Evolutionary conservation across 1,140 invertebrate species (phyloP).

Genomic region (Plutomurus gul): DNA sequence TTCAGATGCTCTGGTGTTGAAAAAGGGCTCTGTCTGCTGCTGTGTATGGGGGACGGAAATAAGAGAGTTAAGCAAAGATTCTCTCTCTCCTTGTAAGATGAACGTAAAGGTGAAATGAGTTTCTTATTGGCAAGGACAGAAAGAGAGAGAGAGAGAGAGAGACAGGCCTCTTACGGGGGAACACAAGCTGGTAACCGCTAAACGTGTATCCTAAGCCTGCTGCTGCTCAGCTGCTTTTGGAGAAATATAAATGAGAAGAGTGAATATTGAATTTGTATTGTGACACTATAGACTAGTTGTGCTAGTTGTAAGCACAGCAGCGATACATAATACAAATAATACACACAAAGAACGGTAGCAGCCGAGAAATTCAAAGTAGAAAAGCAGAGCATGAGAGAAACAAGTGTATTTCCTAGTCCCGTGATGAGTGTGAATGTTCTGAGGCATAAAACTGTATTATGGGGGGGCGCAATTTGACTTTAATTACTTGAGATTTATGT

Average conservation of each 20-base stretch:
- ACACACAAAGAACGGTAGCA: not conserved
- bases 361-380: not conserved
- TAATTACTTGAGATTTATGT: conserved; percentile 44
- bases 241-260: not conserved
- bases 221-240: too few relatives aligned
- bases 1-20: not conserved
- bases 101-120: not conserved
- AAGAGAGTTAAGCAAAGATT: too few relatives aligned
- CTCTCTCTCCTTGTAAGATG: too few relatives aligned
- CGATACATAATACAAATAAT: not conserved
- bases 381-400: not conserved
- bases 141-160: not conserved
- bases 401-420: not conserved
- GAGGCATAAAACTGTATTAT: not conserved
- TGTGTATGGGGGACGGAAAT: too few relatives aligned
- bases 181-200: too few relatives aligned
- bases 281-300: not conserved
- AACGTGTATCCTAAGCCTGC: too few relatives aligned
- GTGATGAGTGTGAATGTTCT: not conserved
- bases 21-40: too few relatives aligned
- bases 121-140: not conserved
- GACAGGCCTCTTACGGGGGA: too few relatives aligned
- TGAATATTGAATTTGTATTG: not conserved
- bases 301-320: not conserved
- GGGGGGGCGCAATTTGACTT: conserved; percentile 25